Base-by-base conservation (phyloP, 2,797 vertebrate genomes). In the Silurus lanzhouensis region DNA sequence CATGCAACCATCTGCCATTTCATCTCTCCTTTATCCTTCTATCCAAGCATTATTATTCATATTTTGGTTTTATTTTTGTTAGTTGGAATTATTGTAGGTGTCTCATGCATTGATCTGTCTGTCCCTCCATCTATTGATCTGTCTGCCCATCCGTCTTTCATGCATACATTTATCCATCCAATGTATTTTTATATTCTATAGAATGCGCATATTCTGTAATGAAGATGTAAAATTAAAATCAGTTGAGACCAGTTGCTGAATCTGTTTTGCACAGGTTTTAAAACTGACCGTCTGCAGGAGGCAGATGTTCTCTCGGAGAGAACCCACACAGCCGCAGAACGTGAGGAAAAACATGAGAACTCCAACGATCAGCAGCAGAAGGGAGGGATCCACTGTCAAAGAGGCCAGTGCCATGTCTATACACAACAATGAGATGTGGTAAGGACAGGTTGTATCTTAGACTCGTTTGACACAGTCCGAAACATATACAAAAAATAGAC, bases 271-370 rank as follows among this genome's bases (percentile, higher is more conserved):
- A 22, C n/a, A 66, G 63, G n/a, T 4, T 44, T 52, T 25, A 55
- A 6, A 20, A 85, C 95, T 94, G 89, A 98, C 98, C 9, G 92
- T 93, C 92, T 97, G 96, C 86, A 99, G 93, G 83, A 99, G 96
- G 90, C 96, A 96, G 91, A 98, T 97, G 93, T 99, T 99, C 92
- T 99, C 98, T 0, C 97, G 90, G 78, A 99, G 91, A 74, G 98
- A 98, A 67, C 98, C 97, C 0, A 98, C 94, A 17, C 98, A 99
- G 90, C 98, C 98, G 2, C 97, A 98, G 95, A 99, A 99, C 58
- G 97, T 99, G 93, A 99, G 92, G 86, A 97, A 89, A 94, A 99
- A 99, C 96, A 97, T 98, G 85, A 99, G 92, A 83, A 96, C 1
- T 0, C 98, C 97, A 0, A 97, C 94, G 0, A 95, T 85, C n/a